Evolutionary conservation across 2,888 invertebrate genomes (phyloP).

Genomic region (Drosophila fulvimacula): DNA sequence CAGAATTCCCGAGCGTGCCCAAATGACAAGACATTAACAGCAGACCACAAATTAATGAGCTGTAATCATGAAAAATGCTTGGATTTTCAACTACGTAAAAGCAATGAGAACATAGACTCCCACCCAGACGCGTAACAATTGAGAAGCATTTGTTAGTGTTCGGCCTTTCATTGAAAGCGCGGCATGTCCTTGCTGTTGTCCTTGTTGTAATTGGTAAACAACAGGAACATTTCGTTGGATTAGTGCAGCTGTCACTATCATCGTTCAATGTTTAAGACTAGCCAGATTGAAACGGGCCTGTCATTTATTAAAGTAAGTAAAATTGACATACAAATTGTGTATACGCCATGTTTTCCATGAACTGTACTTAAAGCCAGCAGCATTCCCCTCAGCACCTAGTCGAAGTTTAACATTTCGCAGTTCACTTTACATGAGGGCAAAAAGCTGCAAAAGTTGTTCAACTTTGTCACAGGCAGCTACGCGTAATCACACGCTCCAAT

Average conservation of each 20-base stretch:
- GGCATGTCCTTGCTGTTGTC: slow-evolving; percentile 35
- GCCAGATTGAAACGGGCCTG: background rate
- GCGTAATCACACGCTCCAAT: slow-evolving; percentile 54
- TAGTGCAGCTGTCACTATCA: slow-evolving; percentile 28
- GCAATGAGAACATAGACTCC: slow-evolving; percentile 11
- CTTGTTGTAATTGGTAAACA: slow-evolving; percentile 67
- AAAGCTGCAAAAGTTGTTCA: slow-evolving; percentile 16
- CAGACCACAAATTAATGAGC: slow-evolving; percentile 60
- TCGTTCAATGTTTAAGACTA: background rate
- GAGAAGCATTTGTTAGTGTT: slow-evolving; percentile 50
- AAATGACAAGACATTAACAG: slow-evolving; percentile 52
- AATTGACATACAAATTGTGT: slow-evolving; percentile 29
- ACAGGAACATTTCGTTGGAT: slow-evolving; percentile 60
- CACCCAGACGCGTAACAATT: slow-evolving; percentile 2
- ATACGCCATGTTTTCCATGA: slow-evolving; percentile 20
- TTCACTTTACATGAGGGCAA: background rate
- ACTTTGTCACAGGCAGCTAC: slow-evolving; percentile 44
- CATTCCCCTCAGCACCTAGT: background rate
- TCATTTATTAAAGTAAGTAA: slow-evolving; percentile 14
- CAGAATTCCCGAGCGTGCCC: slow-evolving; percentile 5
- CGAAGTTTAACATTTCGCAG: background rate
- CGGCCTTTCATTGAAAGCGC: slow-evolving; percentile 61
- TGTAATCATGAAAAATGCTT: slow-evolving; percentile 70
- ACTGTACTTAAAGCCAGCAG: background rate
- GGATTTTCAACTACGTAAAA: slow-evolving; percentile 17